Percentiles rank a stretch among this genome's conserved stretches.
phyloP scores from a whole-genome alignment of 2,888 invertebrate genomes.

The Galerucella nymphaeae region DNA sequence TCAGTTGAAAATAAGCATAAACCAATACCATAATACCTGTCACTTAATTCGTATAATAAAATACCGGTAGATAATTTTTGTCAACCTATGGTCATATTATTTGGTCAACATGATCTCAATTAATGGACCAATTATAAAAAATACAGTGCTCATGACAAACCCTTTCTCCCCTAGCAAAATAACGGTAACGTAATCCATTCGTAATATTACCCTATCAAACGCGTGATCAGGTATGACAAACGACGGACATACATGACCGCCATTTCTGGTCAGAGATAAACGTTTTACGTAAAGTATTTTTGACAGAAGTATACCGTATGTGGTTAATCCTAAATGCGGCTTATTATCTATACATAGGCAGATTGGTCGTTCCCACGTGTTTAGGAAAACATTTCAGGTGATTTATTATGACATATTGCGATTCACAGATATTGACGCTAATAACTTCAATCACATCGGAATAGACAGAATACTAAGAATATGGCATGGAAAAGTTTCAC shows the following conservation, averaged over 20 bases:
- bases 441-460: not conserved
- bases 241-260: slow-evolving; percentile 37
- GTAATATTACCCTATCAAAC: slow-evolving; percentile 32
- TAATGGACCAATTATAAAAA: no score
- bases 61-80: no score
- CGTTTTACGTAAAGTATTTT: slow-evolving; percentile 14
- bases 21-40: no score
- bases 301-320: slow-evolving; percentile 21
- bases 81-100: no score
- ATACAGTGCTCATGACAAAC: no score
- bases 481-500: no score
- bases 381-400: not conserved
- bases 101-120: no score
- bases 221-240: slow-evolving; percentile 29
- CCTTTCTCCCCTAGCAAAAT: no score
- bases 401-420: not conserved
- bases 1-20: no score
- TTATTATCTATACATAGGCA: not conserved
- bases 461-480: not conserved
- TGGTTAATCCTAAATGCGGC: not conserved
- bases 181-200: slow-evolving; percentile 3
- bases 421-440: not conserved
- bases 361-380: not conserved
- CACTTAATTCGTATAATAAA: no score
- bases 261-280: slow-evolving; percentile 34